Evolutionary conservation across 2,797 vertebrate genomes (phyloP).

Genomic region (Distichodus sexfasciatus): DNA sequence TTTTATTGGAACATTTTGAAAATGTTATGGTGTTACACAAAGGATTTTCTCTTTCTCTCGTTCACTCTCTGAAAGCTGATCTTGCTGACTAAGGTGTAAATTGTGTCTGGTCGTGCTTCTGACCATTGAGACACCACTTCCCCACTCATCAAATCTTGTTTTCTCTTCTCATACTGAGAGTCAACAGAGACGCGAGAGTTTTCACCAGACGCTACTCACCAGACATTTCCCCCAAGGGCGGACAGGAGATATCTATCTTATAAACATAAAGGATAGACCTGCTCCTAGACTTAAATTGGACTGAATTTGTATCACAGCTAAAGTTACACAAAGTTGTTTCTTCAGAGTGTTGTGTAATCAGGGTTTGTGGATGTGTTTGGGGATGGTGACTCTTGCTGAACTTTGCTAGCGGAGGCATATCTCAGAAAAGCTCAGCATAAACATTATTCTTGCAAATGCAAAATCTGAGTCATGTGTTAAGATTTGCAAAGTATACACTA

Average conservation of each 20-base stretch:
- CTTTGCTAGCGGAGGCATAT: background rate
- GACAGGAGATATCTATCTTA: background rate
- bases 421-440: background rate
- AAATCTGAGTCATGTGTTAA: conserved; percentile 9
- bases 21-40: too few relatives aligned
- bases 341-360: background rate
- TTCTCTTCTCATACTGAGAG: background rate
- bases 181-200: background rate
- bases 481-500: background rate
- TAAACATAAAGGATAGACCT: too few relatives aligned
- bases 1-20: background rate
- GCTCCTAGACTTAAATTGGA: background rate
- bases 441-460: conserved; percentile 1
- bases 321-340: too few relatives aligned
- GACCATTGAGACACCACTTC: conserved; percentile 14
- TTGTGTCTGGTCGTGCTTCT: conserved; percentile 7
- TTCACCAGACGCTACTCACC: conserved; percentile 16
- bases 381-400: background rate
- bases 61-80: conserved; percentile 4
- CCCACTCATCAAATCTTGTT: conserved; percentile 34
- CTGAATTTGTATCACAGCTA: too few relatives aligned
- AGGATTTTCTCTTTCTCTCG: background rate
- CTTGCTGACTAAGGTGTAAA: conserved; percentile 42
- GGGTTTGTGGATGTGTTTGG: background rate
- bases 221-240: background rate